Evolutionary conservation across 2,888 invertebrate species (phyloP).

Genomic region (Andrena minutula): DNA sequence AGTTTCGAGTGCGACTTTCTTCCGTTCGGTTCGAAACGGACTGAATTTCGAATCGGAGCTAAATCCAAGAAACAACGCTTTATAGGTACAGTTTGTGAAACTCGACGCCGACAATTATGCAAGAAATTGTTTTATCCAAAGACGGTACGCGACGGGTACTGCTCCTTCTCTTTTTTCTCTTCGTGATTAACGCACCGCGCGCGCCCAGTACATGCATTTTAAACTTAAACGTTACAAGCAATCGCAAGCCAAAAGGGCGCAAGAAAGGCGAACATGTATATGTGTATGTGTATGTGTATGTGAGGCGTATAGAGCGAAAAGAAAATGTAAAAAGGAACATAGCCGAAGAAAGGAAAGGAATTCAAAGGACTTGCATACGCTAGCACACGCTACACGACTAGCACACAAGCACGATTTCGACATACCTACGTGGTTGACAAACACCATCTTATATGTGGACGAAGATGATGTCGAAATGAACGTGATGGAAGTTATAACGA

Average conservation of each 20-base stretch:
- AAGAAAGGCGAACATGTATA: conserved; percentile 4
- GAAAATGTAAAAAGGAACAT: too few relatives aligned
- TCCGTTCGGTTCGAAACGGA: too few relatives aligned
- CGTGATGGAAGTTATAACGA: conserved; percentile 46
- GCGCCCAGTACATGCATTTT: too few relatives aligned
- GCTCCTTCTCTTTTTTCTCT: neutral
- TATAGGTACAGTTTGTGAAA: conserved; percentile 10
- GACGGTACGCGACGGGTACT: conserved; percentile 1
- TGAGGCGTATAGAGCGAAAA: too few relatives aligned
- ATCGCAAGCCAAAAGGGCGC: neutral
- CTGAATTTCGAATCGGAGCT: too few relatives aligned
- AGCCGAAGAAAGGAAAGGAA: too few relatives aligned
- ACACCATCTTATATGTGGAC: conserved; percentile 1
- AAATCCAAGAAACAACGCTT: neutral
- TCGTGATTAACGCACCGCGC: conserved; percentile 1
- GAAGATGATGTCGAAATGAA: conserved; percentile 1
- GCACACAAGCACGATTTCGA: too few relatives aligned
- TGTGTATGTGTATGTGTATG: conserved; percentile 4
- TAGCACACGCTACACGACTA: too few relatives aligned
- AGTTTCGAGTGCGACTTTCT: neutral
- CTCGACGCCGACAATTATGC: neutral
- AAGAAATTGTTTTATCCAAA: neutral
- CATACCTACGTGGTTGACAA: too few relatives aligned
- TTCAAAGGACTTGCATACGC: too few relatives aligned
- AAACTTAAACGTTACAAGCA: neutral